phyloP scores from a whole-genome alignment of 2,797 vertebrate species.

The Holocentrus rufus region DNA sequence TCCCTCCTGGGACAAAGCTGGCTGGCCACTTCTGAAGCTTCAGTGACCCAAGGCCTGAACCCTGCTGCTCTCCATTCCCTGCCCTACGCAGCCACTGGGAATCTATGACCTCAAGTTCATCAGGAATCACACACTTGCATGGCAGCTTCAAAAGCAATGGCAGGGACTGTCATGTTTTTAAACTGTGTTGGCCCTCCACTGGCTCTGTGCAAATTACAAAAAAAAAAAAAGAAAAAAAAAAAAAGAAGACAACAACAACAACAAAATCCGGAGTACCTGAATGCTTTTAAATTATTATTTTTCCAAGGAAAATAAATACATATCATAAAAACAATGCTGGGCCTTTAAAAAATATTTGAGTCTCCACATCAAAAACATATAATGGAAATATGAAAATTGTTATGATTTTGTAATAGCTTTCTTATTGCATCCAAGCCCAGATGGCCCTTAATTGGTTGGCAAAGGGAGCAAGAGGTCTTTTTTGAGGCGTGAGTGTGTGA shows the following conservation, averaged over 20 bases:
- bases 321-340: not conserved
- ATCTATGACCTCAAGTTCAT: slow-evolving; percentile 77
- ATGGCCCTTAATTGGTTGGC: slow-evolving; percentile 98
- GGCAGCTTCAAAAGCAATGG: slow-evolving; percentile 69
- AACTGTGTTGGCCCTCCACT: slow-evolving; percentile 60
- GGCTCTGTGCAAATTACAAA: slow-evolving; percentile 43
- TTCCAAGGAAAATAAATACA: not conserved
- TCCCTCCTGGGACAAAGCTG: slow-evolving; percentile 80
- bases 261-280: slow-evolving; percentile 18
- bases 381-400: slow-evolving; percentile 56
- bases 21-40: slow-evolving; percentile 81
- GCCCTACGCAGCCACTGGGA: slow-evolving; percentile 78
- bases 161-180: slow-evolving; percentile 69
- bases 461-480: slow-evolving; percentile 90
- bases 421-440: slow-evolving; percentile 85
- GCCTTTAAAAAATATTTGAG: slow-evolving; percentile 20
- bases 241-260: too few relatives aligned
- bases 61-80: slow-evolving; percentile 79
- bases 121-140: slow-evolving; percentile 77
- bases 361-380: slow-evolving; percentile 47
- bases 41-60: slow-evolving; percentile 82
- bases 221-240: too few relatives aligned
- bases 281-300: slow-evolving; percentile 30
- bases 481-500: slow-evolving; percentile 94
- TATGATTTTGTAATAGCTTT: slow-evolving; percentile 68